Evolutionary conservation across 2,888 invertebrate genomes (phyloP).

Genomic region (Salticus scenicus): DNA sequence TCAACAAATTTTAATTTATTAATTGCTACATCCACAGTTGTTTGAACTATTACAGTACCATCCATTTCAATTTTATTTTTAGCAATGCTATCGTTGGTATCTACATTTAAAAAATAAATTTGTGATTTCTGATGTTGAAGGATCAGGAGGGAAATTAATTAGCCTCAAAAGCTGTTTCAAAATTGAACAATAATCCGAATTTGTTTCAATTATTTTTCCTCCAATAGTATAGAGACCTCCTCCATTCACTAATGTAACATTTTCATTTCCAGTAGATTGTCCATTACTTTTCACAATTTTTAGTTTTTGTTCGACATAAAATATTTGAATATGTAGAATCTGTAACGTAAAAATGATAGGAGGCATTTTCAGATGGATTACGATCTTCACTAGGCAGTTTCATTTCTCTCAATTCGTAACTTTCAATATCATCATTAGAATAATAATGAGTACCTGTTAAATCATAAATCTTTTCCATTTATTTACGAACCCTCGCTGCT

Average conservation of each 20-base stretch:
- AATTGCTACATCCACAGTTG: background rate
- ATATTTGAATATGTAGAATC: background rate
- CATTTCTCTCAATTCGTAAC: background rate
- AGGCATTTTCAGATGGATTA: background rate
- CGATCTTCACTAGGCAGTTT: background rate
- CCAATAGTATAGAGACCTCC: background rate
- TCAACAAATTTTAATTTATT: too few relatives aligned
- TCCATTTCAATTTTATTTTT: background rate
- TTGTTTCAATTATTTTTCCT: background rate
- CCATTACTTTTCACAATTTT: background rate
- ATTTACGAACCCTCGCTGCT: background rate
- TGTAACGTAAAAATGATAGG: background rate
- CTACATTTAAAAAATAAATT: background rate
- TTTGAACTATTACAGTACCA: background rate
- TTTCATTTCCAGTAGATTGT: background rate
- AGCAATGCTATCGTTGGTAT: background rate
- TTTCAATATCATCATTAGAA: background rate
- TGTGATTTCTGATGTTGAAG: background rate
- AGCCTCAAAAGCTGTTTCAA: background rate
- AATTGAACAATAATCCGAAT: background rate
- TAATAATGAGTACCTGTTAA: background rate
- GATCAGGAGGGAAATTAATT: background rate
- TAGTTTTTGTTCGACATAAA: background rate
- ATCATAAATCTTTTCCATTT: background rate
- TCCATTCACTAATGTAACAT: background rate